Evolutionary conservation across 2,888 invertebrate species (phyloP).

Genomic region (Lasiommata megera): DNA sequence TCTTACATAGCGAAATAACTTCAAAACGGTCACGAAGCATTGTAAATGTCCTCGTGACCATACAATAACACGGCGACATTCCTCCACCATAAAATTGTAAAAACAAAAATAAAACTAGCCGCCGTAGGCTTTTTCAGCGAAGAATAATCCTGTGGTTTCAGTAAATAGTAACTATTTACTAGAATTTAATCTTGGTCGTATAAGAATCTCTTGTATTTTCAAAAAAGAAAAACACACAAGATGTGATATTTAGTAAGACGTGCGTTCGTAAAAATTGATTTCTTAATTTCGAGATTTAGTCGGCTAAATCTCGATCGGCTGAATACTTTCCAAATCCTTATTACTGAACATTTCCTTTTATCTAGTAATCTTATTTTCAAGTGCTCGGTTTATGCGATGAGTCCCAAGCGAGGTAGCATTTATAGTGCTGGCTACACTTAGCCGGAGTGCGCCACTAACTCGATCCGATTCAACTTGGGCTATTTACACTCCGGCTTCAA

Average conservation of each 20-base stretch:
- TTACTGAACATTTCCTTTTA: slow-evolving; percentile 27
- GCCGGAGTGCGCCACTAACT: slow-evolving; percentile 68
- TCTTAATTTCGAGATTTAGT: neutral
- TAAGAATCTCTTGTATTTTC: too few species aligned
- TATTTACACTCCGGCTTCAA: slow-evolving; percentile 76
- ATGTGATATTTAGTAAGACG: too few species aligned
- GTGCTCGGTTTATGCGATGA: slow-evolving; percentile 30
- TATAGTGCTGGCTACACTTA: slow-evolving; percentile 57
- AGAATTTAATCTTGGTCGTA: too few species aligned
- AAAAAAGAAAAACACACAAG: too few species aligned
- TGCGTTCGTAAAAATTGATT: too few species aligned
- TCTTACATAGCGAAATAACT: neutral
- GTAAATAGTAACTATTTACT: too few species aligned
- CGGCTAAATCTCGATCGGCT: slow-evolving; percentile 2
- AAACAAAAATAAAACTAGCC: neutral
- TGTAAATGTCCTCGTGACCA: slow-evolving; percentile 1
- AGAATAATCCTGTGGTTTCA: too few species aligned
- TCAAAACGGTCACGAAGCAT: slow-evolving; percentile 3
- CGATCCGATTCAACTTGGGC: slow-evolving; percentile 74
- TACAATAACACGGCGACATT: neutral
- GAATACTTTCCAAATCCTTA: slow-evolving; percentile 18
- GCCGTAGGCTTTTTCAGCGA: neutral
- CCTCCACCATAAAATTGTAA: neutral
- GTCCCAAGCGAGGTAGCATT: slow-evolving; percentile 32
- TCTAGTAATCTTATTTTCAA: slow-evolving; percentile 32